These are phyloP conservation scores for Plusia festucae DNA, from an alignment of 2,888 invertebrate genomes.

Conservation along the genomic window DNA sequence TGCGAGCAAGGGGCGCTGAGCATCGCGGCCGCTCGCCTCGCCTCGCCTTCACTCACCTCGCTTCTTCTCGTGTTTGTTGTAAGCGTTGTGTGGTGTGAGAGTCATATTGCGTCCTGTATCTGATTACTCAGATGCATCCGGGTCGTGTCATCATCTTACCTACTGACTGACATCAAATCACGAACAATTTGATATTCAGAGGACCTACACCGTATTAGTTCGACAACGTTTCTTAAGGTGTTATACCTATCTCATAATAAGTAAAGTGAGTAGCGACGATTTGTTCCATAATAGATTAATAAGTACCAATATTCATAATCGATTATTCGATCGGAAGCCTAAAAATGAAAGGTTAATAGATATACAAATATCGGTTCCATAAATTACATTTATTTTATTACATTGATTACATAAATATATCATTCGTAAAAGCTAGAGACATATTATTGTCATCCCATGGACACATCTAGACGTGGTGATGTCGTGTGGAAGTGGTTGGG, in stretches of 20 bases:
- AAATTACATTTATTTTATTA: background rate
- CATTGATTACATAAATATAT: slow-evolving; percentile 5
- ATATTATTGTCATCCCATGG: background rate
- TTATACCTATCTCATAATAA: background rate
- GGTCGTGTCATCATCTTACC: background rate
- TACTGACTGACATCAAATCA: background rate
- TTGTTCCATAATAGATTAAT: background rate
- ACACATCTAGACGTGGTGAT: background rate
- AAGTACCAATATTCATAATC: background rate
- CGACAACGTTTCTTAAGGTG: background rate
- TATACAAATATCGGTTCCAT: background rate
- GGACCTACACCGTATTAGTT: background rate
- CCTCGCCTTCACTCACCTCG: slow-evolving; percentile 22
- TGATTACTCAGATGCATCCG: background rate
- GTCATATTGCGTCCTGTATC: slow-evolving; percentile 2
- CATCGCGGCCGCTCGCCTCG: slow-evolving; percentile 38
- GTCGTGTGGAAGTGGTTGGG: slow-evolving; percentile 11
- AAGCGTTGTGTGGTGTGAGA: background rate
- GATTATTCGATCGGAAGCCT: background rate
- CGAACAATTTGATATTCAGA: background rate
- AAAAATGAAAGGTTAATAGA: background rate
- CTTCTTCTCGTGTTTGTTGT: slow-evolving; percentile 16
- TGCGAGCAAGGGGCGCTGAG: slow-evolving; percentile 53
- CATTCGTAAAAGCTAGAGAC: background rate
- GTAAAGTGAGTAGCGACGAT: too few relatives aligned